Conservation (phyloP, 2,888 invertebrate genomes). For the Mactromeris polynyma region DNA sequence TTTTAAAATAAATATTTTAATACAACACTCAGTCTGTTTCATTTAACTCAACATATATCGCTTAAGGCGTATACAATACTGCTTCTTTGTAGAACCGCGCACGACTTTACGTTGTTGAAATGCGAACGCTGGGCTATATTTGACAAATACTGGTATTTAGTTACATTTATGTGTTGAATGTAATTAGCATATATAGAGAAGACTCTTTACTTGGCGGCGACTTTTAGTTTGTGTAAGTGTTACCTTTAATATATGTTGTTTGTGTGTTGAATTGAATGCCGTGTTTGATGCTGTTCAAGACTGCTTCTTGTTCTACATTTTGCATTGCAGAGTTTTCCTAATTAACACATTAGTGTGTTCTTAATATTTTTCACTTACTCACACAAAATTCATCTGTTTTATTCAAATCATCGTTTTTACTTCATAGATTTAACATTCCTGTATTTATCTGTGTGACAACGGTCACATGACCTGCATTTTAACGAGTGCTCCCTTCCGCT, state of each 20-base stretch:
- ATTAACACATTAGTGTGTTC: constrained; percentile 37
- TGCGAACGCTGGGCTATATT: neutral
- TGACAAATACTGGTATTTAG: constrained; percentile 13
- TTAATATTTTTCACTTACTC: constrained; percentile 21
- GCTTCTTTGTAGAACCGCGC: neutral
- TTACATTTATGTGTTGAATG: constrained; percentile 17
- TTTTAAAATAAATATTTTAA: constrained; percentile 17
- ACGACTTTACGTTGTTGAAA: neutral
- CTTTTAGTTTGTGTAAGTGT: constrained; percentile 47
- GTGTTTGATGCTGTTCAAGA: constrained; percentile 40
- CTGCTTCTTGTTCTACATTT: constrained; percentile 41
- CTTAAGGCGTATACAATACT: too few relatives aligned
- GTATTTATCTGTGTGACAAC: neutral
- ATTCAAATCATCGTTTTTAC: neutral
- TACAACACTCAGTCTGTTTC: constrained; percentile 11
- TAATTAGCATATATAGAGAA: constrained; percentile 15
- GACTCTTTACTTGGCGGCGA: constrained; percentile 26
- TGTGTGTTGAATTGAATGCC: constrained; percentile 37
- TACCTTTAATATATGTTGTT: constrained; percentile 41
- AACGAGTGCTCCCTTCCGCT: constrained; percentile 37
- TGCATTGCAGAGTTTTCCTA: constrained; percentile 39
- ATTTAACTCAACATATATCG: neutral
- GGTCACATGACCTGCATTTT: constrained; percentile 11
- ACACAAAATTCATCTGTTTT: constrained; percentile 6
- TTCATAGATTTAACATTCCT: constrained; percentile 2